These are phyloP conservation scores for Sinopyrophorus schimmeli DNA, from an alignment of 2,888 invertebrate species.

Conservation along the genomic window DNA sequence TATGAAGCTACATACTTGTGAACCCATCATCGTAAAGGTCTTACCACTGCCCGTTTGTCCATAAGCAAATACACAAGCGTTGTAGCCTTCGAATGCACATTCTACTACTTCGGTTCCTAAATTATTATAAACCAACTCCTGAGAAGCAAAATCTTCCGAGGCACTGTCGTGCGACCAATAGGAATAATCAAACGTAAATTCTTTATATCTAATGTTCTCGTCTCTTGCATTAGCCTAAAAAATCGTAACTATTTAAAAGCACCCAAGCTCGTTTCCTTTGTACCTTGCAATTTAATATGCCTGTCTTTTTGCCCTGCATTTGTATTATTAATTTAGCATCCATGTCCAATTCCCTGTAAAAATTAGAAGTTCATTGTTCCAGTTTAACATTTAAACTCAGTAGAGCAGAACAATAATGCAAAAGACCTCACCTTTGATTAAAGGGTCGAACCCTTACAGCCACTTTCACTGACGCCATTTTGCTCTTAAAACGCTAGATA, in stretches of 20 bases:
- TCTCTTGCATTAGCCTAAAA: constrained; percentile 51
- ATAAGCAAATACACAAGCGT: constrained; percentile 90
- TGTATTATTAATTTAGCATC: constrained; percentile 80
- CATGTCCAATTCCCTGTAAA: constrained; percentile 81
- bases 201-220: constrained; percentile 65
- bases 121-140: constrained; percentile 79
- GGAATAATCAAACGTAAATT: constrained; percentile 88
- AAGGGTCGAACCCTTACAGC: constrained; percentile 89
- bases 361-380: constrained; percentile 41
- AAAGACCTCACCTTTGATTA: constrained; percentile 72
- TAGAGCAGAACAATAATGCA: constrained; percentile 24
- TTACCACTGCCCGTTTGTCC: constrained; percentile 92
- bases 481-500: not conserved
- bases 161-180: constrained; percentile 80
- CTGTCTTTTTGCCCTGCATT: constrained; percentile 83
- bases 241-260: constrained; percentile 1
- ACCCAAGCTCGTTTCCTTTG: too few relatives aligned
- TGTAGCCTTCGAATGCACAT: constrained; percentile 83
- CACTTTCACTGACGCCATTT: constrained; percentile 90
- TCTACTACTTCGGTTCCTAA: constrained; percentile 78
- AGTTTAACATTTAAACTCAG: constrained; percentile 20
- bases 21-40: constrained; percentile 92
- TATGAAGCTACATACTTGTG: constrained; percentile 58
- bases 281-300: constrained; percentile 76
- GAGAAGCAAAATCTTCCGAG: constrained; percentile 75